Base-by-base conservation (phyloP, 2,797 vertebrate species). In the Antrozous pallidus region DNA sequence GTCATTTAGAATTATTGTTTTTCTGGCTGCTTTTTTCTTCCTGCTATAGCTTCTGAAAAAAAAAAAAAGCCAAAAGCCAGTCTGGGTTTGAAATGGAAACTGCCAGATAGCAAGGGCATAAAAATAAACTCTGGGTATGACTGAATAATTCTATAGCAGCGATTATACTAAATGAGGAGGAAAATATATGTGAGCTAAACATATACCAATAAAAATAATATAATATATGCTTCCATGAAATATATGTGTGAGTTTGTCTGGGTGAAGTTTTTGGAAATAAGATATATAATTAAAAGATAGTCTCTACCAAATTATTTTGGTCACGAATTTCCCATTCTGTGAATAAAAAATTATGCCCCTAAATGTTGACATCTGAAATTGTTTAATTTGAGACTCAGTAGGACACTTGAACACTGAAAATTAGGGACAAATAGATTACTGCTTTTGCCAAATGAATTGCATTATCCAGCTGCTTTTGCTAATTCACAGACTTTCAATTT, bases 11-110 rank as follows among this genome's bases (percentile, higher is more conserved):
- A n/a, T 75, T 71, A 88, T 40, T 94, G 20, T 42, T 82, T 95
- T 85, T 84, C 28, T 89, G 24, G 8, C 26, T 84, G 54, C 3
- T 1, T 38, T 90, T 90, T 83, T 38, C 24, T 93, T 91, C 18
- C 26, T 93, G 20, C 6, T 87, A 22, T 83, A 42, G 14, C 9
- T 69, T 89, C 81, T 91, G 31, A 70, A 58, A 71, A 56, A 81
- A 75, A 70, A 58, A 71, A 56, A 81, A 75, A 56, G 1, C 4
- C 14, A 94, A 49, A 22, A 47, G 8, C 10, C 14, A 80, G 83
- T 91, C 38, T 74, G 16, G 3, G 56, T 94, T 94, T 90, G 71
- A 91, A 94, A 87, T 81, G 90, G 81, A 94, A 31, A 91, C 87
- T 36, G 0, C 45, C 63, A 47, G 73, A 88, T 91, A 96, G 14